Evolutionary conservation across 2,113 vertebrate genomes (phyloP), one percentile per base, ranked within the genome.

Genomic region (Chunga burmeisteri): DNA sequence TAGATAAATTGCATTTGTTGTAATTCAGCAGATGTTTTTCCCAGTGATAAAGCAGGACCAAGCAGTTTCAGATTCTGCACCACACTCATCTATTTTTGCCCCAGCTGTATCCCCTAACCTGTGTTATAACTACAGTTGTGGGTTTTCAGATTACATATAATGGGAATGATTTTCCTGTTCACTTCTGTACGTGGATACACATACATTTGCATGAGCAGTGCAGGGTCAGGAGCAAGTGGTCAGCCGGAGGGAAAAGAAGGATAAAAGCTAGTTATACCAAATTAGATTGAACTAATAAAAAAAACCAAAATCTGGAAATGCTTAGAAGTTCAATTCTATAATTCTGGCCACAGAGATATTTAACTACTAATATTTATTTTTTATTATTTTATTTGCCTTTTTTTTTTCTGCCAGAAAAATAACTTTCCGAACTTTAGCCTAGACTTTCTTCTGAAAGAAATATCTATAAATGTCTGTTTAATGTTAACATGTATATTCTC

Each of bases 31-130:
- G 16, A 10, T 1, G 22, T 32, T 36, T 84, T 83, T 44, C 5
- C 6, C 11, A 38, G 26, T 18, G 36, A 47, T 21, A 58, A 42
- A 56, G 19, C 3, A 46, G 6, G 7, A 13, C 17, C 2, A 11
- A 82, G 10, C 10, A 38, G 8, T 49, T 90, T 53, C 26, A 68
- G 11, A 20, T 44, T 85, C 20, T 44, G 29, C 6, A 25, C 0
- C 1, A 53, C 7, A 29, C 3, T 44, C 13, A 72, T 40, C 5
- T 68, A 1, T 34, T 66, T 90, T 29, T 55, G 12, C 14, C 29
- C 13, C 40, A 82, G 9, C 23, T 7, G 0, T 74, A 79, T 2
- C 1, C 19, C 19, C 3, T 49, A 59, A 53, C 9, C 3, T 36
- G 2, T 86, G 40, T 65, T 65, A 61, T 16, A 70, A 68, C 66